These are phyloP conservation scores for Myiopsitta monachus DNA, from an alignment of 2,113 vertebrate genomes.

Conservation along the genomic window DNA sequence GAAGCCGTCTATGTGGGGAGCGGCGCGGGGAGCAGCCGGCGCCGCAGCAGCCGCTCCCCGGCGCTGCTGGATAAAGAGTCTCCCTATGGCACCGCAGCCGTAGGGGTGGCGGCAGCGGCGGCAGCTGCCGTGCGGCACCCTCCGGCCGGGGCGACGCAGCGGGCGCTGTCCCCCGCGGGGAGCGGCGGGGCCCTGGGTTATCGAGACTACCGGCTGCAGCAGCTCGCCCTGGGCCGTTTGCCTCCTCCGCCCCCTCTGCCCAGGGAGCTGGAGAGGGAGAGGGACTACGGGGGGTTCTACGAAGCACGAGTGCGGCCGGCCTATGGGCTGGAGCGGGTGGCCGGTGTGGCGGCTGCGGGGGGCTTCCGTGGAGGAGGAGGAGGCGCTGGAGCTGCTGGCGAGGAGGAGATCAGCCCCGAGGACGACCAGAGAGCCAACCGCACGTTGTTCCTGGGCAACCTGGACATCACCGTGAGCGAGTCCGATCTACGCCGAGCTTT, in stretches of 20 bases:
- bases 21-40: slow-evolving; percentile 73
- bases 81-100: slow-evolving; percentile 28
- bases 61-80: slow-evolving; percentile 83
- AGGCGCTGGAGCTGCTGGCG: neutral
- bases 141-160: slow-evolving; percentile 70
- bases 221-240: slow-evolving; percentile 89
- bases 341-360: slow-evolving; percentile 71
- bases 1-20: slow-evolving; percentile 87
- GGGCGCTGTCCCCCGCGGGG: slow-evolving; percentile 81
- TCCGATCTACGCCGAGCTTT: slow-evolving; percentile 90
- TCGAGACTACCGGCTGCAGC: slow-evolving; percentile 92
- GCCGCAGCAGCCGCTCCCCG: slow-evolving; percentile 88
- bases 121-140: slow-evolving; percentile 81
- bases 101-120: slow-evolving; percentile 67
- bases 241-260: slow-evolving; percentile 90
- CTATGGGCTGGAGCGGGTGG: slow-evolving; percentile 82
- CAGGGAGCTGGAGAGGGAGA: slow-evolving; percentile 87
- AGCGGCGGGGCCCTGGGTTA: slow-evolving; percentile 86
- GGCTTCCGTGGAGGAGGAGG: slow-evolving; percentile 80
- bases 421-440: slow-evolving; percentile 95
- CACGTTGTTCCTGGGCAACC: slow-evolving; percentile 94
- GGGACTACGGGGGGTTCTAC: slow-evolving; percentile 88
- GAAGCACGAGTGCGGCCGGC: slow-evolving; percentile 87
- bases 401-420: slow-evolving; percentile 95
- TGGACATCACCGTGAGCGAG: slow-evolving; percentile 93